A percentile compares a stretch with the other conserved stretches of the same genome.
phyloP scores from a whole-genome alignment of 2,797 vertebrate genomes.

The Danio choprae region DNA sequence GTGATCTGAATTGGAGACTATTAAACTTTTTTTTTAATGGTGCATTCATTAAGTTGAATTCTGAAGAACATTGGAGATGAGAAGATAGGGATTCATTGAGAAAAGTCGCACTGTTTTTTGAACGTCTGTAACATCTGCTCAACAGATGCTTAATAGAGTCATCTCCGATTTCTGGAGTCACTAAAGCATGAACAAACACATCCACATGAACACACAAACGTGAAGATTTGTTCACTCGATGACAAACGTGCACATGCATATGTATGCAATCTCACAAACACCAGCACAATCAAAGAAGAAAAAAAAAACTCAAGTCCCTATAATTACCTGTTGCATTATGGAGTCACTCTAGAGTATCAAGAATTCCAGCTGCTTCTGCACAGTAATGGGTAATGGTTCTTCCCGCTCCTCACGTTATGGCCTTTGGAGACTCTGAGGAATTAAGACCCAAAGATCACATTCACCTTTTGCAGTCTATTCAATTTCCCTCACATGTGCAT shows the following conservation, averaged over 20 bases:
- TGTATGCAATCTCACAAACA: neutral
- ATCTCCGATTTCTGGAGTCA: neutral
- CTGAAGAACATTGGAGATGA: neutral
- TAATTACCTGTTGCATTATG: neutral
- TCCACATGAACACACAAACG: neutral
- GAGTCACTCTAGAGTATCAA: conserved; percentile 4
- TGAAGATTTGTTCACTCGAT: neutral
- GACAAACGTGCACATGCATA: neutral
- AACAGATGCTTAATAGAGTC: neutral
- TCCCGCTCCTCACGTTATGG: neutral
- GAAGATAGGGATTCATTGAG: neutral
- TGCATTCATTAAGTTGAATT: neutral
- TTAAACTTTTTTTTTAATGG: conserved; percentile 6
- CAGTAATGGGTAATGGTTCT: neutral
- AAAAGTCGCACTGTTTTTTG: neutral
- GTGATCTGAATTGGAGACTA: neutral
- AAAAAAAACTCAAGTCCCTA: conserved; percentile 14
- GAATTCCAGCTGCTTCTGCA: neutral
- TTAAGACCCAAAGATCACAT: conserved; percentile 26
- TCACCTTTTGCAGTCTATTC: conserved; percentile 4
- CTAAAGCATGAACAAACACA: conserved; percentile 19
- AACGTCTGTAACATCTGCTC: neutral
- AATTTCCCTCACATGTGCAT: neutral
- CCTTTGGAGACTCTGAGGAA: conserved; percentile 30
- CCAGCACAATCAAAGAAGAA: conserved; percentile 16